These are phyloP conservation scores for Bombycilla garrulus DNA, from an alignment of 2,113 vertebrate species.

Conservation along the genomic window DNA sequence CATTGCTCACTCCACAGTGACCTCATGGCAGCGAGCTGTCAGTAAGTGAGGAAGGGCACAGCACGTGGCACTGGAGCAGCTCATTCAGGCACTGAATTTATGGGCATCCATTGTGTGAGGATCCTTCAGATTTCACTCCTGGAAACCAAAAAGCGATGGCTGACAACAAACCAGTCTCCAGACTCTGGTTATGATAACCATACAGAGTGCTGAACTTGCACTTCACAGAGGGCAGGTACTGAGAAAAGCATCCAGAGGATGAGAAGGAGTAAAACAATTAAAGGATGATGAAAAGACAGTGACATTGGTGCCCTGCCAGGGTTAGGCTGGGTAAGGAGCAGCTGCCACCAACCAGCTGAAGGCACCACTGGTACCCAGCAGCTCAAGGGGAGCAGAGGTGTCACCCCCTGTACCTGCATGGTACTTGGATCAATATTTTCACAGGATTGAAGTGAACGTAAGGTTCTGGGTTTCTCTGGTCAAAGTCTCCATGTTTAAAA, in stretches of 20 bases:
- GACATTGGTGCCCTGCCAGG: neutral
- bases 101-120: neutral
- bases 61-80: neutral
- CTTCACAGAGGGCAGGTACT: neutral
- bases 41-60: neutral
- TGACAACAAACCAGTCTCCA: neutral
- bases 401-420: neutral
- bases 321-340: neutral
- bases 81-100: neutral
- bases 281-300: neutral
- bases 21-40: rapidly evolving
- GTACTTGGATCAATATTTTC: neutral
- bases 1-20: neutral
- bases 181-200: neutral
- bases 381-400: neutral
- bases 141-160: neutral
- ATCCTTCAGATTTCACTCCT: neutral
- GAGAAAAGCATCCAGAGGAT: neutral
- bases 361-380: neutral
- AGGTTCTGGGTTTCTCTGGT: neutral
- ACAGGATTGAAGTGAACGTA: neutral
- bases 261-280: neutral
- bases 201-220: neutral
- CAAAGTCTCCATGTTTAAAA: neutral
- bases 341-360: neutral